Percentiles rank a stretch among this genome's conserved stretches.
Conservation (phyloP, 2,113 vertebrate genomes). For the Piaya cayana region DNA sequence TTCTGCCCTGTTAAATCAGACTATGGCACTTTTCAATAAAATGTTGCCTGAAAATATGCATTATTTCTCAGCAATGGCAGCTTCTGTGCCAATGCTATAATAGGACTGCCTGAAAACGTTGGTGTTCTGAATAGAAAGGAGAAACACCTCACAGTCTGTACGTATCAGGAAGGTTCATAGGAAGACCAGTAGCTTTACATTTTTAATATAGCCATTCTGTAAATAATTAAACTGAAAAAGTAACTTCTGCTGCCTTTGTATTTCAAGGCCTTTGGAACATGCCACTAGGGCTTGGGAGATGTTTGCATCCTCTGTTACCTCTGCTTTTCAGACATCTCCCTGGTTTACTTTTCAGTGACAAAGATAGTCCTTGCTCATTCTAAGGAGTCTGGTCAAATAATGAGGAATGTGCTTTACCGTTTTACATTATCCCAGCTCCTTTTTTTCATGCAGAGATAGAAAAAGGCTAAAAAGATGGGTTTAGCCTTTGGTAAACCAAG, state of each 20-base stretch:
- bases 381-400: background rate
- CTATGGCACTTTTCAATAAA: background rate
- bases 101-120: background rate
- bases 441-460: background rate
- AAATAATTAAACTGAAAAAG: background rate
- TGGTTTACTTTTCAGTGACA: background rate
- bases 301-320: background rate
- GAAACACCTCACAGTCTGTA: background rate
- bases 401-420: background rate
- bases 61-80: background rate
- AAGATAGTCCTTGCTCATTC: fast-evolving
- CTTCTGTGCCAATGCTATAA: background rate
- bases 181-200: background rate
- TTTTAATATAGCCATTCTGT: background rate
- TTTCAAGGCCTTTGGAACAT: background rate
- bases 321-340: background rate
- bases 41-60: background rate
- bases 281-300: background rate
- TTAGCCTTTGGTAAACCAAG: background rate
- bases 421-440: background rate
- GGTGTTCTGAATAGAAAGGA: background rate
- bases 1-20: background rate
- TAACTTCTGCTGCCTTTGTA: background rate
- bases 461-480: background rate
- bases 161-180: background rate